phyloP scores from a whole-genome alignment of 2,888 invertebrate genomes.

The Clepsis dumicolana region DNA sequence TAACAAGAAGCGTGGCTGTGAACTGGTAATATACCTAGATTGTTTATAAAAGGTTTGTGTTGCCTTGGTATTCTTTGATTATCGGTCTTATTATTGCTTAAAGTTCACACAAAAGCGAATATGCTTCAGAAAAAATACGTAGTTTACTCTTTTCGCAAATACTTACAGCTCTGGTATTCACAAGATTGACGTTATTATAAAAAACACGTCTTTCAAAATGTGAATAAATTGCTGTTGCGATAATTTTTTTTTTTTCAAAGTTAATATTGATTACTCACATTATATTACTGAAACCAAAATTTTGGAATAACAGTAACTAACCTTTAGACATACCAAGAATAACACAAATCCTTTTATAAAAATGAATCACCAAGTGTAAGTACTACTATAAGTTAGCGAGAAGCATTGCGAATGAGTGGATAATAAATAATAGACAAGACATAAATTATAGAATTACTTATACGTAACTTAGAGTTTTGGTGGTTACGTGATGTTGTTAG shows the following conservation, averaged over 20 bases:
- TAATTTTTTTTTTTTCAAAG: no score
- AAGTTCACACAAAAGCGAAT: background rate
- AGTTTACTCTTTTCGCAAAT: no score
- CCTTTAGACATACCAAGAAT: slow-evolving; percentile 7
- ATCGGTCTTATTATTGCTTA: background rate
- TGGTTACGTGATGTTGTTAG: slow-evolving; percentile 24
- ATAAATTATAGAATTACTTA: slow-evolving; percentile 25
- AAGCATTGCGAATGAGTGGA: slow-evolving; percentile 33
- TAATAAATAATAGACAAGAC: slow-evolving; percentile 38
- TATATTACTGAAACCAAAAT: no score
- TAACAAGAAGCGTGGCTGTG: slow-evolving; percentile 60
- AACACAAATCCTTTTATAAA: slow-evolving; percentile 16
- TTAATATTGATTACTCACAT: no score
- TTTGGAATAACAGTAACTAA: background rate
- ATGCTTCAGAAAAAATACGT: background rate
- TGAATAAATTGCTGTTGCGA: no score
- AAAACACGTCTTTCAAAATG: no score
- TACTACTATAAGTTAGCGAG: slow-evolving; percentile 33
- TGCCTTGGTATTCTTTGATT: slow-evolving; percentile 10
- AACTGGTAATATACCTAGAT: slow-evolving; percentile 44
- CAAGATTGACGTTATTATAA: no score
- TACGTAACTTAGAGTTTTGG: background rate
- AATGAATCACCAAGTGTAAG: slow-evolving; percentile 18
- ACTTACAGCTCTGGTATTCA: background rate
- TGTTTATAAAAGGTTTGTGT: slow-evolving; percentile 42